Evolutionary conservation across 1,140 invertebrate genomes (phyloP).

Genomic region (Maniola jurtina): DNA sequence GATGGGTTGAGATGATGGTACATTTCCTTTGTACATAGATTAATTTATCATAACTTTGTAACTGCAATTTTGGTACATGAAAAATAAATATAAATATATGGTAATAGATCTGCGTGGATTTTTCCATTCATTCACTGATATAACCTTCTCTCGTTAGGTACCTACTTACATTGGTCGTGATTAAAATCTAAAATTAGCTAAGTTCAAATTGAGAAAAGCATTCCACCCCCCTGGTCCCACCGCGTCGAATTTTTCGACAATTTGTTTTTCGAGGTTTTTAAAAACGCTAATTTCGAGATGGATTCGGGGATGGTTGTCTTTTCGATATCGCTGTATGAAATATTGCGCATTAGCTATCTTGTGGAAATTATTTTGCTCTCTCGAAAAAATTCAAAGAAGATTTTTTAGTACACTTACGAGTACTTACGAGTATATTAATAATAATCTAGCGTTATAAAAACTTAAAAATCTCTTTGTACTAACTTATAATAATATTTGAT

Average conservation of each 20-base stretch:
- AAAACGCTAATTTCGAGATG: slow-evolving; percentile 34
- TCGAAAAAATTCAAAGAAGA: slow-evolving; percentile 23
- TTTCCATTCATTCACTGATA: no score
- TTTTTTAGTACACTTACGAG: not conserved
- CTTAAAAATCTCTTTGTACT: no score
- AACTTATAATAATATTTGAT: no score
- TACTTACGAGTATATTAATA: no score
- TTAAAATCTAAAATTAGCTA: slow-evolving; percentile 49
- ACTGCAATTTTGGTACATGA: no score
- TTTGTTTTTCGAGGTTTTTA: slow-evolving; percentile 28
- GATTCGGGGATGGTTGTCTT: slow-evolving; percentile 23
- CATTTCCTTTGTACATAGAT: no score
- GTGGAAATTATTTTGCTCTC: slow-evolving; percentile 19
- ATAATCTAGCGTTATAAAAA: no score
- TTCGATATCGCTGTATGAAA: slow-evolving; percentile 25
- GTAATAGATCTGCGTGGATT: no score
- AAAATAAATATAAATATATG: no score
- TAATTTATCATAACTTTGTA: no score
- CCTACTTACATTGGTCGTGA: slow-evolving; percentile 29
- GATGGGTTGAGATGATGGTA: no score
- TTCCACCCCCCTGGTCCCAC: slow-evolving; percentile 33
- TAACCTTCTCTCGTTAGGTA: not conserved
- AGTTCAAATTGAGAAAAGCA: slow-evolving; percentile 41
- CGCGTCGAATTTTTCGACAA: slow-evolving; percentile 27
- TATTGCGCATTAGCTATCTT: slow-evolving; percentile 41